Conservation (phyloP, 2,113 vertebrate species). For the Nerophis lumbriciformis region DNA sequence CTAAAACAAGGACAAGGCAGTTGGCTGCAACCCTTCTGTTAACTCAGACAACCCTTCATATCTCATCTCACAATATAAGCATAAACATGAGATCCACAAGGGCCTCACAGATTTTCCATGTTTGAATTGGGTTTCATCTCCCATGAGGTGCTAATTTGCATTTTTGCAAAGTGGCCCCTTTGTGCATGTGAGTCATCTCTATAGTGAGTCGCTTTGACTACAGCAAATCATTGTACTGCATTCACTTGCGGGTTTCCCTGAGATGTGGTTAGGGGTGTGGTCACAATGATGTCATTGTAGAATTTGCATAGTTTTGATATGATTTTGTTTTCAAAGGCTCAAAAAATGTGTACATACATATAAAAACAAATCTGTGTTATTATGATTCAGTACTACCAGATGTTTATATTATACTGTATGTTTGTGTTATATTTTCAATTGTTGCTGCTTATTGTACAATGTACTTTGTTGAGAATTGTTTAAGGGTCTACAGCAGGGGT, state of each 20-base stretch:
- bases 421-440: too few species aligned
- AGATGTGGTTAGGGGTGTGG: too few species aligned
- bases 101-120: constrained; percentile 54
- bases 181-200: constrained; percentile 48
- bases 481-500: too few species aligned
- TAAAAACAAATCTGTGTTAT: too few species aligned
- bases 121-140: constrained; percentile 67
- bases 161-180: constrained; percentile 69
- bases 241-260: background rate
- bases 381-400: too few species aligned
- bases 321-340: too few species aligned
- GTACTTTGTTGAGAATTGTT: too few species aligned
- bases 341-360: too few species aligned
- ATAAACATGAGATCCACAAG: constrained; percentile 55
- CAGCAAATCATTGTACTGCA: background rate
- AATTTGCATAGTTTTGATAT: too few species aligned
- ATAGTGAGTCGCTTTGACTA: background rate
- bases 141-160: constrained; percentile 72
- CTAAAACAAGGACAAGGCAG: constrained; percentile 3
- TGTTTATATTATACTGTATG: too few species aligned
- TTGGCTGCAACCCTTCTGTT: constrained; percentile 9
- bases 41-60: constrained; percentile 25
- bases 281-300: too few species aligned
- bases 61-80: background rate
- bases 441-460: too few species aligned